Conservation (phyloP, 2,888 invertebrate species). For the Zygogramma bicolorata region DNA sequence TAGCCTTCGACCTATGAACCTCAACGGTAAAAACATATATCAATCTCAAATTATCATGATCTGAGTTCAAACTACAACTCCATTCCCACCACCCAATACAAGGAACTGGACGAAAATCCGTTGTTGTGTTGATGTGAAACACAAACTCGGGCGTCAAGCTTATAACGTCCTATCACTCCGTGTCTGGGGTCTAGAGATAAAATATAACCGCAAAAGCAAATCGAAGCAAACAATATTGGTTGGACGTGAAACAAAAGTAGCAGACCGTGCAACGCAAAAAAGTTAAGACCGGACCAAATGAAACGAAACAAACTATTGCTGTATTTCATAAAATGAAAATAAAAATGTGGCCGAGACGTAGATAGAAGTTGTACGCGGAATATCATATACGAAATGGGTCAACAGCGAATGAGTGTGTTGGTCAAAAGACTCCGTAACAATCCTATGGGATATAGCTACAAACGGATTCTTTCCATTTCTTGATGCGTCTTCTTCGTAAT, state of each 20-base stretch:
- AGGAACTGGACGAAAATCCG: too few relatives aligned
- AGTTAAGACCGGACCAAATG: not conserved
- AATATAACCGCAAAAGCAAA: not conserved
- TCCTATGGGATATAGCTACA: not conserved
- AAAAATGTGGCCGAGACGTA: not conserved
- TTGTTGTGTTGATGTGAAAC: too few relatives aligned
- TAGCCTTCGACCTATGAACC: too few relatives aligned
- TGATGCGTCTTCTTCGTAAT: not conserved
- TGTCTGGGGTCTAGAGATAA: too few relatives aligned
- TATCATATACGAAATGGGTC: not conserved
- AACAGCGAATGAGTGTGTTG: not conserved
- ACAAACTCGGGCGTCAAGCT: too few relatives aligned
- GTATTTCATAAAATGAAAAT: not conserved
- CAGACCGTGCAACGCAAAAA: not conserved
- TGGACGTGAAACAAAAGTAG: not conserved
- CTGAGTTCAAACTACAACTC: too few relatives aligned
- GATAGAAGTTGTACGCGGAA: not conserved
- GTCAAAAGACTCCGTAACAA: not conserved
- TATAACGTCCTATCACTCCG: too few relatives aligned
- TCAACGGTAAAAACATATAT: too few relatives aligned
- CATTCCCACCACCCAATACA: too few relatives aligned
- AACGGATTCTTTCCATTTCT: not conserved
- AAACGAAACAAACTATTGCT: not conserved
- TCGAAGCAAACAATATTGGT: not conserved
- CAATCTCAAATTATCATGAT: too few relatives aligned